phyloP scores from a whole-genome alignment of 2,113 vertebrate species.

The Lepisosteus osseus region DNA sequence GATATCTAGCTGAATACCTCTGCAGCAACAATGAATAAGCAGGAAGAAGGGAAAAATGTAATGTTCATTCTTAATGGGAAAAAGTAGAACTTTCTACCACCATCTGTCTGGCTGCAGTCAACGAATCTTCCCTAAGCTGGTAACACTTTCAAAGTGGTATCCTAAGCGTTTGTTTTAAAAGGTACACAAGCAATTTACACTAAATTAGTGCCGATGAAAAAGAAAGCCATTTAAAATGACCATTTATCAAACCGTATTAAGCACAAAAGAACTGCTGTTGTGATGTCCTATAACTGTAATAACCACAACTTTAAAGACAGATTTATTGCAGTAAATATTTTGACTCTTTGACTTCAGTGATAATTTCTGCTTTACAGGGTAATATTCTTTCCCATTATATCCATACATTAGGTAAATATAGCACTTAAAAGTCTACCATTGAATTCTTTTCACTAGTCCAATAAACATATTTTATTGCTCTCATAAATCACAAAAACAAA shows the following conservation, averaged over 20 bases:
- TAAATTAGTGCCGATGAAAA: constrained; percentile 65
- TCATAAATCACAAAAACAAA: constrained; percentile 93
- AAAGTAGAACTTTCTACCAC: too few relatives aligned
- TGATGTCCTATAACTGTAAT: constrained; percentile 69
- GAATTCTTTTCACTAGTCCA: constrained; percentile 95
- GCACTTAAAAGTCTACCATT: constrained; percentile 94
- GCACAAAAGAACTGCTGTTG: constrained; percentile 73
- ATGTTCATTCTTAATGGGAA: too few relatives aligned
- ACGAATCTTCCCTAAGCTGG: constrained; percentile 35
- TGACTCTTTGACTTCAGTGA: constrained; percentile 88
- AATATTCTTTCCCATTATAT: constrained; percentile 88
- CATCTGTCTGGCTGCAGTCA: background rate
- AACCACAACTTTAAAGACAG: constrained; percentile 75
- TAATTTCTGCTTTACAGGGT: constrained; percentile 88
- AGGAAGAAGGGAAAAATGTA: too few relatives aligned
- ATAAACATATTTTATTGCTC: constrained; percentile 94
- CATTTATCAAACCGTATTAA: constrained; percentile 72
- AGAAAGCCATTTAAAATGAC: constrained; percentile 61
- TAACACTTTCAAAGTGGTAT: constrained; percentile 24
- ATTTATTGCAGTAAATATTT: constrained; percentile 92
- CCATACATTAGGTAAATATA: constrained; percentile 91
- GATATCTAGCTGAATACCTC: too few relatives aligned
- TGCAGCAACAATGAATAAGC: too few relatives aligned
- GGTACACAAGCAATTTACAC: constrained; percentile 39
- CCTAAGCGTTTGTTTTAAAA: constrained; percentile 47